phyloP scores from a whole-genome alignment of 2,113 vertebrate species.

The Tachysurus fulvidraco region DNA sequence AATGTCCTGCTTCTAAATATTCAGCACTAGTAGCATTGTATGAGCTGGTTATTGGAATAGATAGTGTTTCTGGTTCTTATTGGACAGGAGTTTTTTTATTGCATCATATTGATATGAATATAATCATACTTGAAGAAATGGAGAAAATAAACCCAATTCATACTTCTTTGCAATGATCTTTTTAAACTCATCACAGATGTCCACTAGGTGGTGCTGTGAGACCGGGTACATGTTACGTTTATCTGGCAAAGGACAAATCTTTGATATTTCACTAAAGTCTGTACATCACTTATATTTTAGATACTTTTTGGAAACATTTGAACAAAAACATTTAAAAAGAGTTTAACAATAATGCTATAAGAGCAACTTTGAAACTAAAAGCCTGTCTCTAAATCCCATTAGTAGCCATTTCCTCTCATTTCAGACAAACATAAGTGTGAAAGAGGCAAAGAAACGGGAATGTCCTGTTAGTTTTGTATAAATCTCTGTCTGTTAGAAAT shows the following conservation, averaged over 20 bases:
- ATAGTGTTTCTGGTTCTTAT: not conserved
- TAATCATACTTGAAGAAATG: slow-evolving; percentile 30
- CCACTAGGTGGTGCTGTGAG: slow-evolving; percentile 70
- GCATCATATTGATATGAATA: slow-evolving; percentile 74
- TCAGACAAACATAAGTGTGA: slow-evolving; percentile 3
- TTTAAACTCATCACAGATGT: not conserved
- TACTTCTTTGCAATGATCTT: not conserved
- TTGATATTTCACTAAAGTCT: not conserved
- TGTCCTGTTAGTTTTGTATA: slow-evolving; percentile 32
- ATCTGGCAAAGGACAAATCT: not conserved
- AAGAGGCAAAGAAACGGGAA: not conserved
- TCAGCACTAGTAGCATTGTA: slow-evolving; percentile 55
- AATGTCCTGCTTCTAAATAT: slow-evolving; percentile 91
- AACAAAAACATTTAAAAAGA: not conserved
- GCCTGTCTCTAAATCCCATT: not conserved
- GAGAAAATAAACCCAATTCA: not conserved
- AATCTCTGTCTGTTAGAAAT: slow-evolving; percentile 60
- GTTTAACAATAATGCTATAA: not conserved
- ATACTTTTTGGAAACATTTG: not conserved
- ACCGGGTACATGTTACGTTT: slow-evolving; percentile 1
- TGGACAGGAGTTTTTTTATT: not conserved
- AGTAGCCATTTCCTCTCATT: slow-evolving; percentile 12
- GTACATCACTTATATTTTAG: not conserved
- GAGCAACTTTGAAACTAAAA: not conserved
- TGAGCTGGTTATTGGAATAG: not conserved